phyloP scores from a whole-genome alignment of 2,888 invertebrate genomes.

The Trichogramma evanescens region DNA sequence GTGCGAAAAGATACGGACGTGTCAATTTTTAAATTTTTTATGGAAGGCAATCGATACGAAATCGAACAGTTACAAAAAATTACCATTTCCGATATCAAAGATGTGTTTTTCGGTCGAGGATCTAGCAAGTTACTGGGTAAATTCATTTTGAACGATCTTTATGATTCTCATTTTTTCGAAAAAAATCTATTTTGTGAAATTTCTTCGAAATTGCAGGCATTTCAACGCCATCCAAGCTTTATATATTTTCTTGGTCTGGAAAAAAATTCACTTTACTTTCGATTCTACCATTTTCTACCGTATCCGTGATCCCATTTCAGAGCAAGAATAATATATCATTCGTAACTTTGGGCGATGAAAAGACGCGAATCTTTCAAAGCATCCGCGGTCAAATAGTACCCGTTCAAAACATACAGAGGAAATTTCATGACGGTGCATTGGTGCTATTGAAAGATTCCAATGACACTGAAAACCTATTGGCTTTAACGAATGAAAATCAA shows the following conservation, averaged over 20 bases:
- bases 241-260: background rate
- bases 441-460: background rate
- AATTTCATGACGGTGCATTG: background rate
- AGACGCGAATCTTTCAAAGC: slow-evolving; percentile 4
- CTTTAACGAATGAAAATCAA: background rate
- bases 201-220: background rate
- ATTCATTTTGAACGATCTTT: background rate
- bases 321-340: background rate
- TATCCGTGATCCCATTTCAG: background rate
- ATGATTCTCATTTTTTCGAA: background rate
- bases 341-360: background rate
- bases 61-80: background rate
- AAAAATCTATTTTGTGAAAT: background rate
- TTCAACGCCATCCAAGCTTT: background rate
- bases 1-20: too few species aligned
- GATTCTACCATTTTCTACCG: background rate
- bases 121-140: slow-evolving; percentile 8
- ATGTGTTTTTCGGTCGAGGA: background rate
- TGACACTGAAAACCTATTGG: slow-evolving; percentile 2
- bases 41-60: too few species aligned
- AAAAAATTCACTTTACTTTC: background rate
- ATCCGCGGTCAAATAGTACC: background rate
- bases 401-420: background rate
- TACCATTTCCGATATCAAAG: background rate
- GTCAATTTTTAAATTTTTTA: too few species aligned